phyloP scores from a whole-genome alignment of 2,888 invertebrate species.

The Yponomeuta sedellus region DNA sequence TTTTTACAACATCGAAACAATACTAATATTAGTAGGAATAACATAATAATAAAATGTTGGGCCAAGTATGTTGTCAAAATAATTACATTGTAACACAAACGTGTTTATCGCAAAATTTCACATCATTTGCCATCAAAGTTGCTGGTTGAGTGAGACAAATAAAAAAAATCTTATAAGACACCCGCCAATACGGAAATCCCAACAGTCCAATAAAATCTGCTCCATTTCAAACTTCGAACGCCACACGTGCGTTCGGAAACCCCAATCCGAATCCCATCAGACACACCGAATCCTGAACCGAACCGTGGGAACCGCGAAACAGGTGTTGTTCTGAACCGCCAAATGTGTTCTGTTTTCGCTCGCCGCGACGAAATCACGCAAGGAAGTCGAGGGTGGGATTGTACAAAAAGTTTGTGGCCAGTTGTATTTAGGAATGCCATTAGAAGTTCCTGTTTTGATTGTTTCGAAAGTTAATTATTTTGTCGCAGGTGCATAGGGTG shows the following conservation, averaged over 20 bases:
- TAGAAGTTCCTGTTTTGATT: conserved; percentile 1
- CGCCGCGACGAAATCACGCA: background rate
- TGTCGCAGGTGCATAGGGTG: background rate
- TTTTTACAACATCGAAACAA: no score
- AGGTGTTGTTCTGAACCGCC: conserved; percentile 51
- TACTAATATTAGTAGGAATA: no score
- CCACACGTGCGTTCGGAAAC: background rate
- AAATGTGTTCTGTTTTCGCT: conserved; percentile 39
- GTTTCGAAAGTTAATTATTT: background rate
- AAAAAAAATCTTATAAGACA: no score
- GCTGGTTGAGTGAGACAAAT: no score
- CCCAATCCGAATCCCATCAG: background rate
- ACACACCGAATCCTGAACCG: conserved; percentile 15
- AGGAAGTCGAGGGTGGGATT: background rate
- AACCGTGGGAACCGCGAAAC: conserved; percentile 57
- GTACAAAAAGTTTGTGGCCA: conserved; percentile 1
- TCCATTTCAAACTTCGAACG: background rate
- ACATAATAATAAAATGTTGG: no score
- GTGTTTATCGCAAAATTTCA: no score
- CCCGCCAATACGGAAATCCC: background rate
- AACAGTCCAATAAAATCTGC: background rate
- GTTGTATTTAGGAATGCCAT: background rate
- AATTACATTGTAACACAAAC: no score
- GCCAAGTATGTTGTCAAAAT: no score
- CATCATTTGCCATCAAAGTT: no score